Conservation (phyloP, 2,888 invertebrate species). For the Meteorus cinctellus region DNA sequence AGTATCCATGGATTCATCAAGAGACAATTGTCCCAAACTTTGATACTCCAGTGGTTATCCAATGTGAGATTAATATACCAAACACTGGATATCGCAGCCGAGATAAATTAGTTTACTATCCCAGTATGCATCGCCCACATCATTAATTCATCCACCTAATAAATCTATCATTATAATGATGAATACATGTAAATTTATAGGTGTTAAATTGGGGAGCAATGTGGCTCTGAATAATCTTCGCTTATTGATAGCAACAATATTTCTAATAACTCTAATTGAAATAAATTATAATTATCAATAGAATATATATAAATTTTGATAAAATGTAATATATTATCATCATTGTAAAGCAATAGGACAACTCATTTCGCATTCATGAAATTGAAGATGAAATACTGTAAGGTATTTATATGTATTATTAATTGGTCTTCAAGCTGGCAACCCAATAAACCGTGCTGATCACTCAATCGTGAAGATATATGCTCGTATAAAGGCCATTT, state of each 20-base stretch:
- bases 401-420: neutral
- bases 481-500: neutral
- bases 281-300: neutral
- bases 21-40: constrained; percentile 49
- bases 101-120: constrained; percentile 58
- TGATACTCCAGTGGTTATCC: constrained; percentile 52
- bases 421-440: neutral
- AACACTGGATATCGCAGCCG: constrained; percentile 58
- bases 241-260: neutral
- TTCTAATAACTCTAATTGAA: neutral
- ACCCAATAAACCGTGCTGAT: constrained; percentile 11
- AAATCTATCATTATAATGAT: neutral
- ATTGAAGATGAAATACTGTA: neutral
- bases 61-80: constrained; percentile 60
- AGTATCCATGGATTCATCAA: constrained; percentile 43
- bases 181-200: neutral
- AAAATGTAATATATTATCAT: neutral
- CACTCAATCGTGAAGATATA: constrained; percentile 18
- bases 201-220: constrained; percentile 4
- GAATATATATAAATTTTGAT: neutral
- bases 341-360: neutral
- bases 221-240: neutral
- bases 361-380: neutral
- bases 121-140: constrained; percentile 41
- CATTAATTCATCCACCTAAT: neutral